Evolutionary conservation across 1,140 invertebrate genomes (phyloP), one percentile per base, ranked within the genome.

Genomic region (Proctacanthus coquilletti): DNA sequence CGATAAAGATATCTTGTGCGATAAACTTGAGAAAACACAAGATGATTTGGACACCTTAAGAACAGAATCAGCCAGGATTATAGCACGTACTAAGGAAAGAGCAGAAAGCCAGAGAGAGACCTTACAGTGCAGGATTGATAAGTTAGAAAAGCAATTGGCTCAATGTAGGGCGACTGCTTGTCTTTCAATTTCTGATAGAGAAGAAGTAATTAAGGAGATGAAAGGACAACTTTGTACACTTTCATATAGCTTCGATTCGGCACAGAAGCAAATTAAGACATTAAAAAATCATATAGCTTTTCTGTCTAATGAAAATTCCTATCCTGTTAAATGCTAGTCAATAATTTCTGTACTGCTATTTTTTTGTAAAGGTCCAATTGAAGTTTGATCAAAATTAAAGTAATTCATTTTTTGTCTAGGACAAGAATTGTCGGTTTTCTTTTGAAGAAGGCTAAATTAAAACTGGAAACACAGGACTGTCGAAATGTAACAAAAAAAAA

Each of bases 61-160:
- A 3, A 75, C 80, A 35, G 78, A 83, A 45, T 75, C 76, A 0
- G 76, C 78, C 0, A 63, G 79, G 32, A 78, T 80, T 41, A 65
- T 84, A 1, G 66, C 70, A 2, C 63, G 75, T 11, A 70, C 71
- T 8, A 77, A 78, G 40, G 75, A 78, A 34, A 64, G 77, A 23
- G 71, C 71, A 8, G 79, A 84, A 42, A 63, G 64, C 2, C 60
- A 72, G 2, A 63, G 70, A 21, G 54, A 62, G 44, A 62, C 64
- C 9, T 64, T 74, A 51, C 73, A 77, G 47, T 61, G 63, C 8
- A 69, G 75, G 46, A 72, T 78, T 23, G 62, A 64, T 18, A 68
- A 73, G 25, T 56, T 77, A 47, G 75, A 78, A 46, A 63, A 67
- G 42, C 71, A 78, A 48, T 41, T 78, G 33, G 73, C 70, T 0